A percentile compares a stretch with the other conserved stretches of the same genome.
phyloP scores from a whole-genome alignment of 35 echinoderm and acorn worm genomes.

The Ptychodera flava region DNA sequence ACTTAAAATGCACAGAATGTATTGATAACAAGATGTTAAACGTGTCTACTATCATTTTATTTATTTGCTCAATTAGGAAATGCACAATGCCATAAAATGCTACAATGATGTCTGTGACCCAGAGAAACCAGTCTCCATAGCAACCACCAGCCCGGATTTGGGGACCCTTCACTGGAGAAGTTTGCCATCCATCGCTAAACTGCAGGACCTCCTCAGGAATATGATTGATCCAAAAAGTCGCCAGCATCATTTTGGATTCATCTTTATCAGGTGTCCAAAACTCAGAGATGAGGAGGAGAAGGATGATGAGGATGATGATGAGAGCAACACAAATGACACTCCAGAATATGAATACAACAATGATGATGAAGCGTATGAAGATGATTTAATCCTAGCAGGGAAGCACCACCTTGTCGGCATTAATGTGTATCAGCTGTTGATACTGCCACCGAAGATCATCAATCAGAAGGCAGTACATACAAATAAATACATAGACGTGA shows the following conservation, averaged over 20 bases:
- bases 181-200: slow-evolving; percentile 13
- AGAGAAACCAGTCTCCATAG: slow-evolving; percentile 34
- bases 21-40: no score
- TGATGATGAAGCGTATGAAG: slow-evolving; percentile 18
- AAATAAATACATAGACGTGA: slow-evolving; percentile 41
- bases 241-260: slow-evolving; percentile 39
- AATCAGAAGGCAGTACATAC: slow-evolving; percentile 4
- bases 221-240: slow-evolving; percentile 19
- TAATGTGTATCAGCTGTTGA: slow-evolving; percentile 43
- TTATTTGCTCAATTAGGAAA: slow-evolving; percentile 17
- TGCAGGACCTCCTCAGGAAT: slow-evolving; percentile 35
- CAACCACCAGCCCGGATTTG: slow-evolving; percentile 28
- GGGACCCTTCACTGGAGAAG: slow-evolving; percentile 68
- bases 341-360: not conserved
- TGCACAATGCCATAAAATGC: slow-evolving; percentile 27
- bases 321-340: not conserved
- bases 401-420: slow-evolving; percentile 14
- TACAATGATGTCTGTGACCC: slow-evolving; percentile 29
- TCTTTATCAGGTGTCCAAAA: slow-evolving; percentile 67
- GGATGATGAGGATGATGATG: slow-evolving; percentile 20
- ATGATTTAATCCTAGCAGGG: not conserved
- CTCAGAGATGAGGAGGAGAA: slow-evolving; percentile 10
- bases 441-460: slow-evolving; percentile 43
- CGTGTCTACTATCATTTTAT: not conserved
- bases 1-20: no score